Base-by-base conservation (phyloP, 2,888 invertebrate genomes). In the Oxyscelio sp. region DNA sequence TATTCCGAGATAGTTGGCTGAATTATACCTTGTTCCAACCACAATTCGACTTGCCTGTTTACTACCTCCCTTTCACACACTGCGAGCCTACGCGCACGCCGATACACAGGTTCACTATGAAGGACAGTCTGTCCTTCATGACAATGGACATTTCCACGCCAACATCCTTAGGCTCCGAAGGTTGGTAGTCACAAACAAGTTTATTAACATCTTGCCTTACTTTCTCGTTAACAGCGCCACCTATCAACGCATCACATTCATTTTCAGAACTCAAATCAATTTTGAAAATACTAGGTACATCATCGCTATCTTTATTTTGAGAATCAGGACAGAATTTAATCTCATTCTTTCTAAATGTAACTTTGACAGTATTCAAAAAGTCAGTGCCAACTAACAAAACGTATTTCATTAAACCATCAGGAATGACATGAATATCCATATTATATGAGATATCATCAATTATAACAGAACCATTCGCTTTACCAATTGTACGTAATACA, bases 101-200 rank as follows among this genome's bases (percentile, higher is more conserved):
- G 66, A 58, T 80, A 87, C 11, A 90, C 83, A 8, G 88, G 87
- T 52, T 68, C 70, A 4, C 77, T n/a, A n/a, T n/a, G n/a, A n/a
- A n/a, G n/a, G n/a, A n/a, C n/a, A n/a, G n/a, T n/a, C n/a, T 71
- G 52, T 87, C 82, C 24, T 85, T 81, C 0, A 86, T 31, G 15
- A 87, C 38, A 43, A 85, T 65, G 8, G 19, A 70, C 74, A 85
- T 85, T 54, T 68, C 48, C 0, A 85, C 48, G 2, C 63, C 50
- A 2, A 71, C 63, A 3, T 75, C 66, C 15, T 43, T 43, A n/a
- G 31, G 13, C 17, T 78, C 63, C 8, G 45, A 31, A 11, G 82
- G 79, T 11, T 43, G 59, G 58, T 85, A 87, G 22, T 61, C 13
- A n/a, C 38, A 3, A 38, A 80, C 31, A 4, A 78, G 63, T 15